A percentile compares a stretch with the other conserved stretches of the same genome.
Evolutionary conservation across 2,888 invertebrate genomes (phyloP).

Genomic region (Criorhina ranunculi): DNA sequence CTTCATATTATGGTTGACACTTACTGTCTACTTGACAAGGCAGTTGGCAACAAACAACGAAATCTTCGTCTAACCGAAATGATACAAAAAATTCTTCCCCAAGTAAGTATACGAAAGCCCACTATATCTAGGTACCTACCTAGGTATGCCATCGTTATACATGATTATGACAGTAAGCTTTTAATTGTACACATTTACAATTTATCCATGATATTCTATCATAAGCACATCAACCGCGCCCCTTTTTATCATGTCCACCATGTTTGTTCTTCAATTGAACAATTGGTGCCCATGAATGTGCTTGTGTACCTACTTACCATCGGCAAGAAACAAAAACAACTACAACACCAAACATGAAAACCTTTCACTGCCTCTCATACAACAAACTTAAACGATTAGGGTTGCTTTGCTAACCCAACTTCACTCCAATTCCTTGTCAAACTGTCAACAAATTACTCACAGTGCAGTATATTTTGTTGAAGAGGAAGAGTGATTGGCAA

Average conservation of each 20-base stretch:
- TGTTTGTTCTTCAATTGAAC: constrained; percentile 76
- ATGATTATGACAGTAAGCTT: constrained; percentile 43
- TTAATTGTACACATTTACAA: constrained; percentile 61
- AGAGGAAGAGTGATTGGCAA: constrained; percentile 58
- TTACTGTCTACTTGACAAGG: no score
- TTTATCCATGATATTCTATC: constrained; percentile 65
- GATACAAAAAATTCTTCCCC: no score
- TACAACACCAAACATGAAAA: constrained; percentile 52
- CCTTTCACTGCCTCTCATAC: constrained; percentile 38
- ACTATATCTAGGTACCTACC: no score
- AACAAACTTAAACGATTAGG: constrained; percentile 60
- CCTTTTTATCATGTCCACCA: constrained; percentile 75
- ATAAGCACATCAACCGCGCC: constrained; percentile 72
- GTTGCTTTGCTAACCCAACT: constrained; percentile 54
- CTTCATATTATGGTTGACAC: no score
- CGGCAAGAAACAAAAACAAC: constrained; percentile 6
- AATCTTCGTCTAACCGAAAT: no score
- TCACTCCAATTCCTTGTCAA: constrained; percentile 69
- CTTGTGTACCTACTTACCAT: constrained; percentile 40
- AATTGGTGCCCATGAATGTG: constrained; percentile 62
- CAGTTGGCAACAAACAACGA: no score
- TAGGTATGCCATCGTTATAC: constrained; percentile 26
- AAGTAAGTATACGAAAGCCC: no score
- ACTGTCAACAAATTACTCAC: constrained; percentile 76
- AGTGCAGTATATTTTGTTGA: constrained; percentile 22